Percentiles rank a stretch among this genome's conserved stretches.
Evolutionary conservation across 2,113 vertebrate genomes (phyloP).

Genomic region (Lipotes vexillifer): DNA sequence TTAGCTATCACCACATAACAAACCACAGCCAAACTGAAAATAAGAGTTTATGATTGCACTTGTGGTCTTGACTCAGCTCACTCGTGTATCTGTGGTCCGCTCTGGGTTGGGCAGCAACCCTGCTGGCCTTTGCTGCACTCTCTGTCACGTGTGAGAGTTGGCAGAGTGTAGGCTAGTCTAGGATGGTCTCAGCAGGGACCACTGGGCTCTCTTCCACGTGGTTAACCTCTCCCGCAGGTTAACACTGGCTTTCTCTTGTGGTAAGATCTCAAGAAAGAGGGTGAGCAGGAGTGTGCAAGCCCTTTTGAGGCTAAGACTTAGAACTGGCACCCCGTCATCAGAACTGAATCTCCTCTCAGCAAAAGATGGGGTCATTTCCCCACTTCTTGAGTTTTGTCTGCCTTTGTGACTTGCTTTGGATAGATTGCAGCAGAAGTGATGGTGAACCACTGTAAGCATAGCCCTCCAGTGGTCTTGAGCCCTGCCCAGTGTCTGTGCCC

Average conservation of each 20-base stretch:
- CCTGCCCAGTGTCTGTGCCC: neutral
- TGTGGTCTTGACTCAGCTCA: neutral
- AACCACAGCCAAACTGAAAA: neutral
- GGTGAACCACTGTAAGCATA: neutral
- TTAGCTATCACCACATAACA: neutral
- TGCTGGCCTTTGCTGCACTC: neutral
- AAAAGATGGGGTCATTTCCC: neutral
- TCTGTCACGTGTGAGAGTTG: neutral
- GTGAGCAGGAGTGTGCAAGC: neutral
- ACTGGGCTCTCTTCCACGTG: neutral
- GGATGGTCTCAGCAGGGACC: neutral
- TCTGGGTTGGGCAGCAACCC: neutral
- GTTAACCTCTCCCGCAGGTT: neutral
- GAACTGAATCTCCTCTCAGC: neutral
- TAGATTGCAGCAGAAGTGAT: neutral
- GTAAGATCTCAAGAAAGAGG: neutral
- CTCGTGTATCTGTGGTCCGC: neutral
- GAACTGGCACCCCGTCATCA: neutral
- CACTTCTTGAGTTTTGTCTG: neutral
- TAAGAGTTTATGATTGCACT: neutral
- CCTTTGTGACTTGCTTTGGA: neutral
- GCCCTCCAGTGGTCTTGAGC: neutral
- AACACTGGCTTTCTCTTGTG: neutral
- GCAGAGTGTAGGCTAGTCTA: neutral
- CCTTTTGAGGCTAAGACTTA: neutral